These are phyloP conservation scores for Passer domesticus DNA, from an alignment of 2,113 vertebrate genomes.

Conservation along the genomic window DNA sequence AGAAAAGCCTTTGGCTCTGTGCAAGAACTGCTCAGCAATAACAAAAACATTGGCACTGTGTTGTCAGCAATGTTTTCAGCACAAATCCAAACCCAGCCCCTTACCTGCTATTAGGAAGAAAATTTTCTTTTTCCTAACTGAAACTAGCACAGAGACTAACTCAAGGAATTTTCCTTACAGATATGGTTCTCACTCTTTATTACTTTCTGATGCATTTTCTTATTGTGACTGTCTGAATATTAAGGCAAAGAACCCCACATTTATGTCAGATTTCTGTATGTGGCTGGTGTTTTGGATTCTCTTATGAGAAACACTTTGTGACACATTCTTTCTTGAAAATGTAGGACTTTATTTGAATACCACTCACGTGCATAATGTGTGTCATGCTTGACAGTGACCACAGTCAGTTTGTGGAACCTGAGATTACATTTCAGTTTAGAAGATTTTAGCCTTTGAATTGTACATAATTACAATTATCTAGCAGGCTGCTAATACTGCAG, in stretches of 20 bases:
- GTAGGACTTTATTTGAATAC: neutral
- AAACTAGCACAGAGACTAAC: neutral
- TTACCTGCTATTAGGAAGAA: neutral
- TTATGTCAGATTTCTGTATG: neutral
- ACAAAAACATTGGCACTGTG: neutral
- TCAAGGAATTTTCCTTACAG: neutral
- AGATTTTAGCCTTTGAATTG: neutral
- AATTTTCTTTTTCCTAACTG: neutral
- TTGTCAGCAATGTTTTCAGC: neutral
- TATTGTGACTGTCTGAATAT: neutral
- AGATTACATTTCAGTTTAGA: neutral
- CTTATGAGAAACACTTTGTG: neutral
- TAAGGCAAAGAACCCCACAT: neutral
- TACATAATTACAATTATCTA: neutral
- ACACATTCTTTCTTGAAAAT: neutral
- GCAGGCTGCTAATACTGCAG: neutral
- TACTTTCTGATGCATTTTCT: neutral
- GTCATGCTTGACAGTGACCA: neutral
- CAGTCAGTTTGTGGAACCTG: neutral
- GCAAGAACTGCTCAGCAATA: neutral
- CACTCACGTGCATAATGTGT: rapidly evolving
- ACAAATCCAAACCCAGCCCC: neutral
- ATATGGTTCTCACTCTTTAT: neutral
- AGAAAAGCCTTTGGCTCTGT: neutral
- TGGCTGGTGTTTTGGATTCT: neutral